Base-by-base conservation (phyloP, 2,797 vertebrate genomes). In the Xerus rutilus region DNA sequence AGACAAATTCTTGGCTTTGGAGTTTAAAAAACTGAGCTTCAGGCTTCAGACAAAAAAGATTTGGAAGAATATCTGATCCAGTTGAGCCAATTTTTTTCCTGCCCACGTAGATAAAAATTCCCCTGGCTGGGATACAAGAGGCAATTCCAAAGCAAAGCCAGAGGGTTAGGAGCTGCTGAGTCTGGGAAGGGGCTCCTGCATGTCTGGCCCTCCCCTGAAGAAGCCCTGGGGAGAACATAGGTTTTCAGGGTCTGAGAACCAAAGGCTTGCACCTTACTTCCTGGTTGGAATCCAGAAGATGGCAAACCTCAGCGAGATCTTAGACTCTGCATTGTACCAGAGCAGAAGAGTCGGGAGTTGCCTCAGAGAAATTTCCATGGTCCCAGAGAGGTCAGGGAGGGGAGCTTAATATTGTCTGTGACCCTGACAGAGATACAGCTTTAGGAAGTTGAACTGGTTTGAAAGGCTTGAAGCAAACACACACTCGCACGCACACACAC, bases 1-100 rank as follows among this genome's bases (percentile, higher is more conserved):
- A 97, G 95, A 94, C 95, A 96, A 97, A 97, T 96, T 96, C 96
- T 97, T 98, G 96, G 97, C 97, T 88, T 97, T 94, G 17, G 79
- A 94, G 54, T 96, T 96, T 87, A 89, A 95, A 97, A 97, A 89
- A 84, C 94, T 96, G 72, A 96, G 92, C 95, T 96, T 97, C 81
- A 69, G 93, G 92, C 94, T 97, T 97, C 79, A 96, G 88, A 98
- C 94, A 91, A 95, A 96, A 97, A 96, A 97, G 81, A 97, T 97
- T 90, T 98, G 97, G 96, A 97, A 93, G 96, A 87, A 49, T 95
- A 97, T 96, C 95, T 91, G 93, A 97, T 96, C 86, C 59, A 62
- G 79, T 91, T 73, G 89, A 97, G 97, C 96, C 97, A 97, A 97
- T 94, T 81, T 84, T 45, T 57, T 18, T 17, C 79, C 89, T 98